phyloP scores from a whole-genome alignment of 35 echinoderm and acorn worm genomes.

The Amphiura filiformis region DNA sequence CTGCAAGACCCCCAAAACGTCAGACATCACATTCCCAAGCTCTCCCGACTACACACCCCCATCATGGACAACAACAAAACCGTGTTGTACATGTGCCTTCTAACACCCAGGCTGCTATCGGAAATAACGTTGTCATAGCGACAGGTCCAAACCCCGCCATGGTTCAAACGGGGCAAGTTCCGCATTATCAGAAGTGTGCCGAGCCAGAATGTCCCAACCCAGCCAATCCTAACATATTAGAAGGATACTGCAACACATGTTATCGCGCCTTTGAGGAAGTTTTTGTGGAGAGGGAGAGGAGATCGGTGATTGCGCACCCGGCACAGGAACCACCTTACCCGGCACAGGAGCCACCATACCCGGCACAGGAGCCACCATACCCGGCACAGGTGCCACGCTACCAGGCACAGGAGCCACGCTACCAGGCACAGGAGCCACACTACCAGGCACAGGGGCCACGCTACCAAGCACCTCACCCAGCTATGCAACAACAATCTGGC shows the following conservation, averaged over 20 bases:
- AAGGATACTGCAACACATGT: constrained; percentile 62
- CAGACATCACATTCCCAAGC: neutral
- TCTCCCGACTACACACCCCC: neutral
- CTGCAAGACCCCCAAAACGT: neutral
- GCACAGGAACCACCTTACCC: neutral
- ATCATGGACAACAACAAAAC: neutral
- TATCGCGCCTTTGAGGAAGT: constrained; percentile 29
- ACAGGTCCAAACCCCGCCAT: neutral
- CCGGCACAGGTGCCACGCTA: neutral
- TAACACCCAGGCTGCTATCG: neutral
- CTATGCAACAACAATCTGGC: neutral
- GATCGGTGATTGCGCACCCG: neutral
- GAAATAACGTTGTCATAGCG: neutral
- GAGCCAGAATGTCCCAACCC: constrained; percentile 12
- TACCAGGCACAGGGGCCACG: no score
- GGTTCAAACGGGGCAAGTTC: neutral
- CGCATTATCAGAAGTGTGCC: constrained; percentile 1
- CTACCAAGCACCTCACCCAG: neutral
- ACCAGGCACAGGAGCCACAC: neutral
- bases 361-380: neutral
- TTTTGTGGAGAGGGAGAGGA: neutral
- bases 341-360: neutral
- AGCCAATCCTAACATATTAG: constrained; percentile 50
- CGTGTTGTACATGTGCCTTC: neutral
- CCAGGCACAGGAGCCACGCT: neutral